phyloP scores from a whole-genome alignment of 2,888 invertebrate genomes.

The Neuroscelio doddi region DNA sequence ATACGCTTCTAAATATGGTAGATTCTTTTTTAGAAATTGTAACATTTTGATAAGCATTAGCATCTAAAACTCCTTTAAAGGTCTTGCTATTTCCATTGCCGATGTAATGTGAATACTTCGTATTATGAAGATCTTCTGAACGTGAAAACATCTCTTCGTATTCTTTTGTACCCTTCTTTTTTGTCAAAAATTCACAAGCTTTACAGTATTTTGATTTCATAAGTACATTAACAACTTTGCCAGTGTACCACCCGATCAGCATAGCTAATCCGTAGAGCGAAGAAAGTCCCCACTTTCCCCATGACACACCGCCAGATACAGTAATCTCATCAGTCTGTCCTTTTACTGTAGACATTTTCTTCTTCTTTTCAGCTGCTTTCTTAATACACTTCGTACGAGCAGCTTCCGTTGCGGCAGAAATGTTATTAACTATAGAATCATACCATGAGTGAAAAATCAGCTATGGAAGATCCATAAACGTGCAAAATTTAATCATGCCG shows the following conservation, averaged over 20 bases:
- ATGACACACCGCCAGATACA: background rate
- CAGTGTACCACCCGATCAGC: slow-evolving; percentile 29
- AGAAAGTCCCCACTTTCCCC: background rate
- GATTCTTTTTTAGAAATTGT: slow-evolving; percentile 23
- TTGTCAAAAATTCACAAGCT: slow-evolving; percentile 31
- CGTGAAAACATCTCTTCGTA: slow-evolving; percentile 34
- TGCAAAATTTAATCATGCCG: too few relatives aligned
- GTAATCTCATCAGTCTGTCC: too few relatives aligned
- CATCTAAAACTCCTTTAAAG: slow-evolving; percentile 26
- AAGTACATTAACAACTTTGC: slow-evolving; percentile 33
- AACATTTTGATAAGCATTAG: slow-evolving; percentile 23
- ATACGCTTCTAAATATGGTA: slow-evolving; percentile 27
- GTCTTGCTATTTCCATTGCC: slow-evolving; percentile 28
- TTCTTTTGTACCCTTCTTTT: slow-evolving; percentile 30
- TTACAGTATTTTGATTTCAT: slow-evolving; percentile 35
- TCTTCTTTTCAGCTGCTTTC: slow-evolving; percentile 10
- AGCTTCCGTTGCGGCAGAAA: too few relatives aligned
- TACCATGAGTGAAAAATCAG: too few relatives aligned
- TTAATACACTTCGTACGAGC: too few relatives aligned
- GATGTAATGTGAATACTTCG: slow-evolving; percentile 28
- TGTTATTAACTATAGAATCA: too few relatives aligned
- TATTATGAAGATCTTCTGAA: slow-evolving; percentile 14
- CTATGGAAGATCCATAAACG: too few relatives aligned
- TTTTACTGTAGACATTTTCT: too few relatives aligned
- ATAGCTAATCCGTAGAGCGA: background rate